Evolutionary conservation across 2,113 vertebrate genomes (phyloP), one percentile per base, ranked within the genome.

Genomic region (Lanius collurio): DNA sequence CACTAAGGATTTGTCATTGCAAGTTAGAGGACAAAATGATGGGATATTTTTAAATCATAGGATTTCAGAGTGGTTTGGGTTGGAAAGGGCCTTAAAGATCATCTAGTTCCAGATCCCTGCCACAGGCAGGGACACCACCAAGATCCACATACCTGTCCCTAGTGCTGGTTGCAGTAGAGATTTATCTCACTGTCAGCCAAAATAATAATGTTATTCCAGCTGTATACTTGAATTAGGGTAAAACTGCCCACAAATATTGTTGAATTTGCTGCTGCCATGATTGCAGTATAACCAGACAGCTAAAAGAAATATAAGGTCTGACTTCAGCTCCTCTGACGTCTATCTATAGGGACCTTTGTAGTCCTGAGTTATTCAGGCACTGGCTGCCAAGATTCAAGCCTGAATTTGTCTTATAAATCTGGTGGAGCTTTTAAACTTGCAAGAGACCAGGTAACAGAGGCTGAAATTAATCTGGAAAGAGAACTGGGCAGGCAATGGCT

Each of bases 181-280:
- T 83, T 91, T 83, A 55, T 42, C 46, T 9, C 42, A 27, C 14
- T 44, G 52, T 19, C 10, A 55, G 56, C 20, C 56, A 46, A 62
- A 81, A 33, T 33, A 15, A 15, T 49, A 27, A 37, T 60, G 83
- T 65, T 87, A 37, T 52, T 88, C 27, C 31, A 49, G 3, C 7
- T 35, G 13, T 37, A 3, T 52, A 15, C 15, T 26, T 82, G 50
- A 85, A 28, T 56, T 13, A 50, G 8, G 17, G 10, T 55, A 23
- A 84, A 65, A 5, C 7, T 1, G 0, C 3, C 18, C 17, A 5
- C 3, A 1, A 60, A 7, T 21, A 19, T 17, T 50, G 13, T 30
- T 62, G 7, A 74, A 31, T 26, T 80, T 59, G 16, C 10, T 78
- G 21, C 65, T 87, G 59, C 55, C 55, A 39, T 67, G 18, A 13